These are phyloP conservation scores for Drosophila littoralis DNA, from an alignment of 1,140 invertebrate species.

Conservation along the genomic window DNA sequence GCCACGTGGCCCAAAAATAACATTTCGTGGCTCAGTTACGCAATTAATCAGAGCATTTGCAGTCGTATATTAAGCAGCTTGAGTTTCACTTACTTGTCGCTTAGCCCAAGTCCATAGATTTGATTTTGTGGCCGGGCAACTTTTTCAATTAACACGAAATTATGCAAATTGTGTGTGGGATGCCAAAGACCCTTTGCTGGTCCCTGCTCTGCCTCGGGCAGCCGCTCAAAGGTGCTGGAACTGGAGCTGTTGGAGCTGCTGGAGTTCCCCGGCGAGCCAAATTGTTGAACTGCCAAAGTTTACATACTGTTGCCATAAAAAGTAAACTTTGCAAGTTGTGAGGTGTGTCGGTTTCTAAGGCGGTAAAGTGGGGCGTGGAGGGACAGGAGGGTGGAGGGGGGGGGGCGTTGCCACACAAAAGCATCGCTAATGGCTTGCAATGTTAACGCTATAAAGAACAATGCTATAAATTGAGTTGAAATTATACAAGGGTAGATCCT, in stretches of 20 bases:
- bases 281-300: constrained; percentile 26
- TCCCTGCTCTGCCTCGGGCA: constrained; percentile 2
- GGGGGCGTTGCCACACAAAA: background rate
- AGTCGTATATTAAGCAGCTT: constrained; percentile 70
- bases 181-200: constrained; percentile 41
- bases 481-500: background rate
- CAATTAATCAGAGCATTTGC: constrained; percentile 71
- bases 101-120: constrained; percentile 46
- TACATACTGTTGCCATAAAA: constrained; percentile 35
- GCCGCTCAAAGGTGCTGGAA: background rate
- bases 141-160: constrained; percentile 80
- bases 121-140: constrained; percentile 43
- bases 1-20: constrained; percentile 1
- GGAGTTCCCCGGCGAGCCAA: constrained; percentile 5
- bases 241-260: constrained; percentile 32
- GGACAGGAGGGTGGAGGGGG: background rate
- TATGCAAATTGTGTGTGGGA: constrained; percentile 71
- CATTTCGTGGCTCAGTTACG: constrained; percentile 52
- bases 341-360: constrained; percentile 3
- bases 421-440: constrained; percentile 2
- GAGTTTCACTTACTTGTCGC: constrained; percentile 21
- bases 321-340: constrained; percentile 17
- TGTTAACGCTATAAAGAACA: background rate
- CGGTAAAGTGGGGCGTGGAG: background rate
- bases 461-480: constrained; percentile 7